Base-by-base conservation (phyloP, 2,888 invertebrate species). In the Caradrina kadenii region DNA sequence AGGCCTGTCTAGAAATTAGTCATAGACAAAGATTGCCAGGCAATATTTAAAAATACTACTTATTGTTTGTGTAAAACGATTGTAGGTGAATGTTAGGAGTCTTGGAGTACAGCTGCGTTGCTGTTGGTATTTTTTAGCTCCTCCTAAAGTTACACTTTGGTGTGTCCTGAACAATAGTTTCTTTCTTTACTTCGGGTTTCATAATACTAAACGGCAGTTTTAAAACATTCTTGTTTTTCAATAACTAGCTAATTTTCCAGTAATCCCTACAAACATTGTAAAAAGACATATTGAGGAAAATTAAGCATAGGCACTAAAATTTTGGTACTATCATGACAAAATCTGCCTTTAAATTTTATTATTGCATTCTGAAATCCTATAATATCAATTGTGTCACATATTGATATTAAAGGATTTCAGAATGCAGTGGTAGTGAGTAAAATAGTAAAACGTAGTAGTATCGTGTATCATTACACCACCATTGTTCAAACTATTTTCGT, bases 31-130 rank as follows among this genome's bases (percentile, higher is more conserved):
- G 87, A 88, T 89, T 89, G 88, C 85, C 72, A 76, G 87, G 83
- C 86, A 86, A 86, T 90, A 90, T 91, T 91, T 82, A 86, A 89
- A 90, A 91, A 90, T 89, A 89, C 82, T 87, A 87, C 86, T 82
- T 83, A 86, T 87, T 90, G 90, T 90, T 90, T 90, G 86, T 86
- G 86, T 77, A 79, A 82, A 80, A 85, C 80, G 82, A 84, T 76
- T 79, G 81, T 80, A 85, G 83, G 80, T 76, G 75, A 72, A 74
- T 79, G 77, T 69, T 74, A 67, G 74, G 69, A 70, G 69, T 64
- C 52, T 62, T 64, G 61, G 52, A 35, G 50, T 78, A 66, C 63
- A 60, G 58, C 64, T 73, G 63, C 50, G 31, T 59, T 22, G 49
- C 72, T 69, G 53, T 81, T 73, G 39, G 68, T 79, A 56, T 66